Base-by-base conservation (phyloP, 2,113 vertebrate genomes). In the Phocoena sinus region DNA sequence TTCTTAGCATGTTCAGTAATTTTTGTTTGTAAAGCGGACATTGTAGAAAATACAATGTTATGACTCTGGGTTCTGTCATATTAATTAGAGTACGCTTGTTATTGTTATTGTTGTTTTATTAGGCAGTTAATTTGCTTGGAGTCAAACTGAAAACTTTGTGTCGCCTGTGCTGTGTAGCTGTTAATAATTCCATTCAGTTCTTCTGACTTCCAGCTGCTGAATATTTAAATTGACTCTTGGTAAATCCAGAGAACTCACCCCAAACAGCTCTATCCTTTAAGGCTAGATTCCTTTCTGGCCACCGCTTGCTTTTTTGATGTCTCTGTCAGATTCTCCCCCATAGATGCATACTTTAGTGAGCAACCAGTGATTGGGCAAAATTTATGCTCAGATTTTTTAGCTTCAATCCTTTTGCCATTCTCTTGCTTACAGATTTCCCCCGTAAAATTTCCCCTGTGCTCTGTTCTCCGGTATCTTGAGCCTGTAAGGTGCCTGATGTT, bases 1-100 rank as follows among this genome's bases (percentile, higher is more conserved):
- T 80, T 83, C n/a, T 95, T 79, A 86, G 6, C 17, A 36, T 83
- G 41, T 68, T 85, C 80, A 79, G 58, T 94, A 31, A 93, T 77
- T 97, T 98, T 95, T 95, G 73, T 82, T 86, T 95, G 63, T 79
- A 92, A 89, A 68, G 28, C 17, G 31, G 82, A 70, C 65, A 74
- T 47, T 86, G 58, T 68, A 97, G 91, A 76, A 97, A 89, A 80
- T 31, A 50, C 18, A 77, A 4, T 26, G 31, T 71, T n/a, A 53
- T 67, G 31, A 87, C 5, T 79, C 41, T 36, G 50, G 65, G 67
- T 23, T 58, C 15, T 63, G 17, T 87, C 73, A 8, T 9, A 38
- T 80, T 67, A 38, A 71, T 62, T 13, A 74, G 26, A 71, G 23
- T 62, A 53, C 25, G 44, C 76, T 73, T 56, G 28, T 38, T n/a